Base-by-base conservation (phyloP, 2,888 invertebrate species). In the Drosophila neonasuta region DNA sequence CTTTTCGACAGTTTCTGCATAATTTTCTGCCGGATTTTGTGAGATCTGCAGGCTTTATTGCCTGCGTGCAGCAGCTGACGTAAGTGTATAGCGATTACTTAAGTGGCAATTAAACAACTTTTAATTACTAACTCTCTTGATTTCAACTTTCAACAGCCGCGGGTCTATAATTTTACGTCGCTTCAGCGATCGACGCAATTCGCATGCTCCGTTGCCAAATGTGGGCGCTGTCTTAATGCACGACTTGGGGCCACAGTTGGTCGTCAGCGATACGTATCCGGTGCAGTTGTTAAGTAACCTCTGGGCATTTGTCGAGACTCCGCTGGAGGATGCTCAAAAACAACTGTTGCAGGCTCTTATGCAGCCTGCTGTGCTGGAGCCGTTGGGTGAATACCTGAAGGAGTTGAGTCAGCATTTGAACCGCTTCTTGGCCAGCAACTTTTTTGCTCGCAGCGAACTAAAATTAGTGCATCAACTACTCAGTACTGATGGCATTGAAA, bases 401-500 rank as follows among this genome's bases (percentile, higher is more conserved):
- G 66, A 71, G 6, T 39, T 90, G 8, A 69, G 84, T 11, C 70
- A 62, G 11, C 60, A 62, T 5, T 68, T 85, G 2, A 90, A 90
- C 79, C 76, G 77, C 1, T 74, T 85, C 49, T 54, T 90, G 64
- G 86, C 88, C 10, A 89, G 88, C 36, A 91, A 90, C 50, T 90
- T 90, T 56, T 88, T 93, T 84, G 93, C 94, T 0, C 93, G 93
- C 91, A 92, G 93, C 77, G 95, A 95, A 90, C 91, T 92, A 8
- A 91, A 92, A 64, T 90, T 94, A 9, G 67, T 90, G 1, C 88
- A 86, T 58, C 87, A 90, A 63, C 67, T 91, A 15, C 64, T 91
- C 1, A 83, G 79, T 51, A 89, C 89, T 7, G 80, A 87, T 10
- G 89, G 87, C 0, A 64, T 90, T 34, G 77, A 82, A 8, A 80